A percentile compares a stretch with the other conserved stretches of the same genome.
Evolutionary conservation across 1,140 invertebrate genomes (phyloP).

Genomic region (Drosophila tsacasi): DNA sequence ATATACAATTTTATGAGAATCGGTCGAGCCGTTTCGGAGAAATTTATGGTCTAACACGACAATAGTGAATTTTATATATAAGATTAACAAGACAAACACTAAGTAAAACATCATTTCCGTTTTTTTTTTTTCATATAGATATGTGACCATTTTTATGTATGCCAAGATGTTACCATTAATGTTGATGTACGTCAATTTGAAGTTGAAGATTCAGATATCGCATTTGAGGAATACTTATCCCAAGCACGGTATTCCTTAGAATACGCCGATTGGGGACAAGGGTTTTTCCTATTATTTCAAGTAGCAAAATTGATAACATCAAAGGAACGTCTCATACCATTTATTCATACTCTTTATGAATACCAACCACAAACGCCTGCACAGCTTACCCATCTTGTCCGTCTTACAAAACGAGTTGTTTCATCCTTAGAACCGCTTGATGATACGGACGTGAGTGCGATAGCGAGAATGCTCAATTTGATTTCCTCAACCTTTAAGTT

Average conservation of each 20-base stretch:
- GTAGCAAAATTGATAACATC: constrained; percentile 17
- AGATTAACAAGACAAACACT: no score
- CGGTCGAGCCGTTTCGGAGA: no score
- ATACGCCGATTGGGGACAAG: constrained; percentile 40
- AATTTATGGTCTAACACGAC: no score
- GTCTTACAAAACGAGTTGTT: constrained; percentile 24
- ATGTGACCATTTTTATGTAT: neutral
- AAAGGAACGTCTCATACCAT: constrained; percentile 19
- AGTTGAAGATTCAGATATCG: constrained; percentile 18
- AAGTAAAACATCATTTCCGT: no score
- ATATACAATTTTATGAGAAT: no score
- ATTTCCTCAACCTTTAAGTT: constrained; percentile 37
- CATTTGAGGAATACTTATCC: constrained; percentile 18
- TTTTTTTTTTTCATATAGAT: neutral
- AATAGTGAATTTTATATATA: no score
- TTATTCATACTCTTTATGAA: constrained; percentile 19
- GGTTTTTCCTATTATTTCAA: constrained; percentile 19
- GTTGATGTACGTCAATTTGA: constrained; percentile 28
- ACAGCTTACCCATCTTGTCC: constrained; percentile 35
- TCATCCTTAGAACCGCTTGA: constrained; percentile 25
- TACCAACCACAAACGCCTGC: constrained; percentile 36
- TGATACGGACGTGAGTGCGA: constrained; percentile 34
- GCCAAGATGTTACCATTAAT: neutral
- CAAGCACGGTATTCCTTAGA: constrained; percentile 25
- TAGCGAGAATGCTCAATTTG: constrained; percentile 36